These are phyloP conservation scores for Apamea anceps DNA, from an alignment of 2,888 invertebrate species.

Conservation along the genomic window DNA sequence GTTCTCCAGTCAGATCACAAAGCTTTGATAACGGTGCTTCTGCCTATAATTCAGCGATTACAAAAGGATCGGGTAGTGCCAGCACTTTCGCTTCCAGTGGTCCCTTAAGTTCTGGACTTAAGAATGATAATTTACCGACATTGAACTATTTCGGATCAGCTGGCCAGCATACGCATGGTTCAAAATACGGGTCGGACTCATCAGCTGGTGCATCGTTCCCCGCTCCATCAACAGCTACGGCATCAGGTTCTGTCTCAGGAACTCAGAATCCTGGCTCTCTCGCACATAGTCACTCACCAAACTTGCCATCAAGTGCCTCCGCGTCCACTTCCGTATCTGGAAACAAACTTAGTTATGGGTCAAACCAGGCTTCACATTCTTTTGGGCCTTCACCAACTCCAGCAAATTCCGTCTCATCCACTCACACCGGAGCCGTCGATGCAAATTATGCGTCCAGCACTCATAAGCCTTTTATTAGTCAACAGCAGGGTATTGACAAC, in stretches of 20 bases:
- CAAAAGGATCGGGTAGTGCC: conserved; percentile 55
- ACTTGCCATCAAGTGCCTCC: conserved; percentile 32
- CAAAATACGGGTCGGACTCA: conserved; percentile 31
- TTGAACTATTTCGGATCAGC: conserved; percentile 17
- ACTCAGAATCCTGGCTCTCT: conserved; percentile 7
- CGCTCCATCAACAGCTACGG: conserved; percentile 33
- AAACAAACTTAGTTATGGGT: conserved; percentile 2
- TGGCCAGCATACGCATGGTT: conserved; percentile 14
- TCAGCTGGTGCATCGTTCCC: conserved; percentile 32
- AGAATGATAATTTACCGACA: conserved; percentile 67
- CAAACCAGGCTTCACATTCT: conserved; percentile 16
- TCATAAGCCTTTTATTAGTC: conserved; percentile 67
- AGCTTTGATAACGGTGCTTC: conserved; percentile 11
- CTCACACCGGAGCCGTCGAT: conserved; percentile 21
- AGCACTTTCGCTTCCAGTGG: conserved; percentile 61
- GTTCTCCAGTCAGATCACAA: conserved; percentile 27
- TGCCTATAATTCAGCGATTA: conserved; percentile 51
- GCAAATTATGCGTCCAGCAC: conserved; percentile 45
- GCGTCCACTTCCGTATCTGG: conserved; percentile 27
- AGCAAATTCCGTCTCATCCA: background rate
- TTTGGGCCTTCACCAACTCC: conserved; percentile 10
- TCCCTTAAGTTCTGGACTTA: conserved; percentile 61
- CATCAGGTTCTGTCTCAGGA: conserved; percentile 41
- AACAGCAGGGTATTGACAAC: conserved; percentile 72
- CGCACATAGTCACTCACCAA: conserved; percentile 1